Evolutionary conservation across 2,888 invertebrate genomes (phyloP).

Genomic region (Andrena flavipes): DNA sequence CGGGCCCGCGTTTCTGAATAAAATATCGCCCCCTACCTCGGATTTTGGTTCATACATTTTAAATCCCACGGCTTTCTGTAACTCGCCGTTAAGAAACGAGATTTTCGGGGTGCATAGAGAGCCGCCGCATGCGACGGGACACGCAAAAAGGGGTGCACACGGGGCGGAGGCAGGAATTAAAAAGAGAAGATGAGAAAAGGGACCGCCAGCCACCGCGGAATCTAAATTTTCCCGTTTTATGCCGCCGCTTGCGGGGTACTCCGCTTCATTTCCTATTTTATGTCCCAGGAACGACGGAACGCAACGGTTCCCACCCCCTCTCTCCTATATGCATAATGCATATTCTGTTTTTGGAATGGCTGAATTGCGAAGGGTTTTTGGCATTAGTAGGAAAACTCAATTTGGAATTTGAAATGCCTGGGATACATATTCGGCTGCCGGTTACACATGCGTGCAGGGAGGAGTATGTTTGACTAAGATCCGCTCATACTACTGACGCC

Average conservation of each 20-base stretch:
- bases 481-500: neutral
- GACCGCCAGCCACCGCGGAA: neutral
- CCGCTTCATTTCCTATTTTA: constrained; percentile 29
- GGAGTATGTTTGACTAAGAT: neutral
- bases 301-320: neutral
- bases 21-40: constrained; percentile 60
- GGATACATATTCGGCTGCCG: neutral
- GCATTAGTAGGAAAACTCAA: neutral
- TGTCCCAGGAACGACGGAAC: neutral
- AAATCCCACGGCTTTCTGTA: constrained; percentile 55
- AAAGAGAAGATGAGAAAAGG: neutral
- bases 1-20: constrained; percentile 62
- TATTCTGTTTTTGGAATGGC: neutral
- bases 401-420: neutral
- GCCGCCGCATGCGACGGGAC: constrained; percentile 14
- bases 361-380: neutral
- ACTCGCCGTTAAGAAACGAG: constrained; percentile 48
- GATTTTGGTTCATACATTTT: constrained; percentile 61
- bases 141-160: neutral
- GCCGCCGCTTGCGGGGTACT: neutral
- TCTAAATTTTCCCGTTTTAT: constrained; percentile 31
- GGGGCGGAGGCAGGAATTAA: constrained; percentile 10
- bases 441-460: too few species aligned
- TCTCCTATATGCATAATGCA: constrained; percentile 3
- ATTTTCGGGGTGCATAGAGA: constrained; percentile 36